Evolutionary conservation across 2,888 invertebrate species (phyloP).

Genomic region (Linnaemya tessellans): DNA sequence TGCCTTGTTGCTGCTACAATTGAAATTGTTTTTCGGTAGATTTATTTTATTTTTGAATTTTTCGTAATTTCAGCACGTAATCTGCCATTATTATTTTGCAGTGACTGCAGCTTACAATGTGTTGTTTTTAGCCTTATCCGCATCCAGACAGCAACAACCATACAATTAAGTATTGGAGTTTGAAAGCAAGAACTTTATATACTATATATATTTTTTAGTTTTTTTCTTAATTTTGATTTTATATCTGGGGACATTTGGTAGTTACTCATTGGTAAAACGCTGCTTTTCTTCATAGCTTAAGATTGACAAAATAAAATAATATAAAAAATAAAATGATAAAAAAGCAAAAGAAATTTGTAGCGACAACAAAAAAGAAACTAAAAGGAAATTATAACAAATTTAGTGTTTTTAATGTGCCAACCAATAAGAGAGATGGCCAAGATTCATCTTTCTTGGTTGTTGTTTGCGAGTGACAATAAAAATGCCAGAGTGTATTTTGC

Average conservation of each 20-base stretch:
- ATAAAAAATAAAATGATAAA: not conserved
- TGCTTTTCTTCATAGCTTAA: conserved; percentile 33
- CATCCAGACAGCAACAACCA: conserved; percentile 22
- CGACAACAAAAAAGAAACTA: not conserved
- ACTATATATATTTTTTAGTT: not conserved
- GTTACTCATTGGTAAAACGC: conserved; percentile 59
- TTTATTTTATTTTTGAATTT: conserved; percentile 66
- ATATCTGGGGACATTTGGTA: conserved; percentile 69
- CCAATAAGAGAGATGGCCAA: conserved; percentile 14
- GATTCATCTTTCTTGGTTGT: conserved; percentile 18
- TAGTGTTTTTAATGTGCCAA: conserved; percentile 61
- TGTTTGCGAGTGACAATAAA: conserved; percentile 67
- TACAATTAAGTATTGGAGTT: conserved; percentile 47
- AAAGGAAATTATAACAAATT: conserved; percentile 67
- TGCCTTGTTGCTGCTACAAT: conserved; percentile 73
- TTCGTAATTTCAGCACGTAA: conserved; percentile 81
- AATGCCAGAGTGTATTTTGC: conserved; percentile 65
- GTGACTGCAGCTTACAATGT: conserved; percentile 68
- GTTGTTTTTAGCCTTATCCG: conserved; percentile 63
- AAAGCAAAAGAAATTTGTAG: not conserved
- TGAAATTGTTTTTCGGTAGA: conserved; percentile 74
- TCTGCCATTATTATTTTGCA: conserved; percentile 76
- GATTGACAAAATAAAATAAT: conserved; percentile 1
- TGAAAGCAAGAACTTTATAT: conserved; percentile 30
- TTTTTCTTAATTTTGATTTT: conserved; percentile 4